A percentile compares a stretch with the other conserved stretches of the same genome.
Conservation (phyloP, 2,113 vertebrate species). For the Gambusia holbrooki region DNA sequence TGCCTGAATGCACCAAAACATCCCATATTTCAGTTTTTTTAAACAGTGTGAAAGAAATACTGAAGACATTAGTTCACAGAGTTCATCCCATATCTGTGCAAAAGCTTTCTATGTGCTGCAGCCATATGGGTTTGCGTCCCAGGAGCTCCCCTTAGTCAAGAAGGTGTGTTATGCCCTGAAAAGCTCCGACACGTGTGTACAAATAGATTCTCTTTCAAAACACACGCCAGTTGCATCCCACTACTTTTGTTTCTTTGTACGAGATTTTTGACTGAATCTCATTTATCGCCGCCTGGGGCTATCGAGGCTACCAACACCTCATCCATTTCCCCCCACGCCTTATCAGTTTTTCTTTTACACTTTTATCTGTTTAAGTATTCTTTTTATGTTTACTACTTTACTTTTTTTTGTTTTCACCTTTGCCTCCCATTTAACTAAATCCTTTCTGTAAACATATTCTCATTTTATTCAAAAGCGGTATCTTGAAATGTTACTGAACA, state of each 20-base stretch:
- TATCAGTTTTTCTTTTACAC: slow-evolving; percentile 31
- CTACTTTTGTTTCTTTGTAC: slow-evolving; percentile 24
- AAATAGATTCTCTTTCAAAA: slow-evolving; percentile 1
- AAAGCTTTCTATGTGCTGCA: slow-evolving; percentile 15
- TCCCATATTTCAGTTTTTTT: background rate
- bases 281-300: slow-evolving; percentile 56
- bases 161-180: slow-evolving; percentile 15
- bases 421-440: background rate
- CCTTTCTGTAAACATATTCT: slow-evolving; percentile 5
- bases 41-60: slow-evolving; percentile 10
- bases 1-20: background rate
- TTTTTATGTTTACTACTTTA: slow-evolving; percentile 20
- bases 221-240: slow-evolving; percentile 25
- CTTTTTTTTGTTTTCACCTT: slow-evolving; percentile 1
- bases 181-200: slow-evolving; percentile 11
- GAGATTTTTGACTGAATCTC: slow-evolving; percentile 52
- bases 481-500: slow-evolving; percentile 20
- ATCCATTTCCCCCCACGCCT: background rate
- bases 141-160: slow-evolving; percentile 12
- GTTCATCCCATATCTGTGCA: slow-evolving; percentile 14
- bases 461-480: slow-evolving; percentile 24
- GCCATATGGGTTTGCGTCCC: slow-evolving; percentile 23
- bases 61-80: slow-evolving; percentile 23
- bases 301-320: slow-evolving; percentile 25
- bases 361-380: background rate